Conservation (phyloP, 2,797 vertebrate genomes). For the Taeniopygia guttata region DNA sequence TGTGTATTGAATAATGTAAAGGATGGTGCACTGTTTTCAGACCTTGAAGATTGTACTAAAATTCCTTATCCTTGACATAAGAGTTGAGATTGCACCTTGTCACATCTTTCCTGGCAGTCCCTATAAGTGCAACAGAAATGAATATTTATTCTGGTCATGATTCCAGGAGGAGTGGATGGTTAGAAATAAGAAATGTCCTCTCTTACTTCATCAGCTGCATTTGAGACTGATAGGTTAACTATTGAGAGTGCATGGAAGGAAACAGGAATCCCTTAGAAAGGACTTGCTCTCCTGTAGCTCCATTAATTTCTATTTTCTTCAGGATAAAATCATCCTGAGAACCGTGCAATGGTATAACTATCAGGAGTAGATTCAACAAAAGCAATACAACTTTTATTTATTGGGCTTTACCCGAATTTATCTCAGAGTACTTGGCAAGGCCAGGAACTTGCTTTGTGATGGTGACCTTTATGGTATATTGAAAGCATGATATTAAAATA, state of each 20-base stretch:
- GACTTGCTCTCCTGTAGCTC: not conserved
- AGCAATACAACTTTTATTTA: not conserved
- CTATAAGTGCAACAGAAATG: not conserved
- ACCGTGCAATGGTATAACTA: not conserved
- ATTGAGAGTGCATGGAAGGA: not conserved
- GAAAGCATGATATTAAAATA: not conserved
- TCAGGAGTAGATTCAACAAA: not conserved
- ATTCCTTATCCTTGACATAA: not conserved
- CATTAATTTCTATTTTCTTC: not conserved
- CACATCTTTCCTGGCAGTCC: not conserved
- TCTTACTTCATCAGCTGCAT: not conserved
- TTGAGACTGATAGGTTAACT: not conserved
- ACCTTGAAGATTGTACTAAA: not conserved
- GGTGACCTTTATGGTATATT: not conserved
- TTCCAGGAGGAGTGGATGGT: not conserved
- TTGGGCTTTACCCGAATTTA: not conserved
- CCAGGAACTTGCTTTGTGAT: not conserved
- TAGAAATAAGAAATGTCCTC: not conserved
- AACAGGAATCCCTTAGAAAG: not conserved
- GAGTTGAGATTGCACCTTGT: not conserved
- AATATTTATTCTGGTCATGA: not conserved
- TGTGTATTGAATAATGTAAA: not conserved
- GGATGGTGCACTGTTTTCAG: not conserved
- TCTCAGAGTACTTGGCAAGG: not conserved
- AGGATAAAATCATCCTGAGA: not conserved